Evolutionary conservation across 2,797 vertebrate genomes (phyloP), one percentile per base, ranked within the genome.

Genomic region (Octomys mimax): DNA sequence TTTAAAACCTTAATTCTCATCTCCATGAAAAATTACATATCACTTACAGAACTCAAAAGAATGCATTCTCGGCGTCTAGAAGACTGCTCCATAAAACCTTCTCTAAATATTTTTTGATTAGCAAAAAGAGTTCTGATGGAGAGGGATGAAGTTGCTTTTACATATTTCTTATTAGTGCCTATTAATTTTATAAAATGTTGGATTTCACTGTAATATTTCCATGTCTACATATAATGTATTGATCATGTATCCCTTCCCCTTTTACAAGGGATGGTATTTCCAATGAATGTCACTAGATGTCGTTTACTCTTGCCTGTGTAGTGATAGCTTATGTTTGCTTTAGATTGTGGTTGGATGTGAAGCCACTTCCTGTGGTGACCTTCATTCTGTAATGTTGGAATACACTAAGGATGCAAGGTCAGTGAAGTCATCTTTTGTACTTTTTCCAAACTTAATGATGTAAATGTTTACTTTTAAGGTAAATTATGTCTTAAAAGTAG

Each of bases 321-420:
- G 57, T 84, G 31, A 70, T 52, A 52, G 3, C 71, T 84, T 73
- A 0, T 57, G 77, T 97, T 97, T 97, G 66, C 96, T 98, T 83
- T 97, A 99, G 99, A 99, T 99, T 92, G 99, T 99, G 97, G 99
- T 99, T 92, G 99, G 99, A 33, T 99, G 99, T 98, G 99, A 99
- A 98, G 99, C 99, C 77, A 99, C 99, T 97, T 99, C 98, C 33
- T 99, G 99, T 97, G 99, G 99, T 54, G 99, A 99, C 95, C 99
- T 99, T 95, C 99, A 99, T 97, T 99, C 99, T 6, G 99, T 99
- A 85, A 99, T 99, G 98, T 97, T 99, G 98, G 99, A 99, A 98
- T 99, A 99, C 97, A 99, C 99, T 22, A 99, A 99, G 98, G 99
- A 99, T 97, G 99, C 99, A 96, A 99, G 99, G 99, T 99, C 98